phyloP scores from a whole-genome alignment of 1,140 invertebrate genomes.

The Drosophila ananassae region DNA sequence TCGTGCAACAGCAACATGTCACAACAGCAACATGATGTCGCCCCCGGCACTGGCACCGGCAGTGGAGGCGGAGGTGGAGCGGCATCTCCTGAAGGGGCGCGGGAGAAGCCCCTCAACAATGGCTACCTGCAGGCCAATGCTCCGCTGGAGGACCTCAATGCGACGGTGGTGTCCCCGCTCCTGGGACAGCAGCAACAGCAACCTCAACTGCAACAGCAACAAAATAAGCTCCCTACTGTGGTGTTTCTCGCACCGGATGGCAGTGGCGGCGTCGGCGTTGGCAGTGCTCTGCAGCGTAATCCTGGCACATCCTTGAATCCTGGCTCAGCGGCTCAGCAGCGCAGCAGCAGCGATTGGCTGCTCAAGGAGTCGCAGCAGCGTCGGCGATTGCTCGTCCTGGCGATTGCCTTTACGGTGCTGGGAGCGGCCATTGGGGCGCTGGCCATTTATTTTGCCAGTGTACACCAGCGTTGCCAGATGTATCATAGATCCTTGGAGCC shows the following conservation, averaged over 20 bases:
- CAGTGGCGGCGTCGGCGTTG: conserved; percentile 52
- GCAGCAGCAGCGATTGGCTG: conserved; percentile 66
- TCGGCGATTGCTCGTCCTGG: conserved; percentile 71
- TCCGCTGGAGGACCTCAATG: conserved; percentile 57
- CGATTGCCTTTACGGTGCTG: conserved; percentile 76
- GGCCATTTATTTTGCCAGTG: conserved; percentile 80
- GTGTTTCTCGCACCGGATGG: conserved; percentile 71
- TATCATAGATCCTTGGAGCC: conserved; percentile 43
- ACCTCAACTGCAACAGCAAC: conserved; percentile 31
- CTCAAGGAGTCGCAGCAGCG: conserved; percentile 75
- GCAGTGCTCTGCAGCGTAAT: conserved; percentile 55
- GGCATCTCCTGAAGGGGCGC: neutral
- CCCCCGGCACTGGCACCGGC: neutral
- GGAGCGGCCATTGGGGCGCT: conserved; percentile 80
- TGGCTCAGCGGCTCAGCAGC: conserved; percentile 1
- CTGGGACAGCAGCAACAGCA: conserved; percentile 35
- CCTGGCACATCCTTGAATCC: conserved; percentile 10
- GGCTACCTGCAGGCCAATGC: conserved; percentile 69
- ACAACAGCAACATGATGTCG: conserved; percentile 22
- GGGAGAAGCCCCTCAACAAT: conserved; percentile 62
- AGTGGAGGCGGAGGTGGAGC: neutral
- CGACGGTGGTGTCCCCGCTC: conserved; percentile 63
- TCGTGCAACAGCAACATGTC: conserved; percentile 25
- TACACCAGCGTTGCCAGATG: conserved; percentile 66
- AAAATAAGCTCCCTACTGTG: conserved; percentile 73